Evolutionary conservation across 1,140 invertebrate species (phyloP).

Genomic region (Drosophila takahashii): DNA sequence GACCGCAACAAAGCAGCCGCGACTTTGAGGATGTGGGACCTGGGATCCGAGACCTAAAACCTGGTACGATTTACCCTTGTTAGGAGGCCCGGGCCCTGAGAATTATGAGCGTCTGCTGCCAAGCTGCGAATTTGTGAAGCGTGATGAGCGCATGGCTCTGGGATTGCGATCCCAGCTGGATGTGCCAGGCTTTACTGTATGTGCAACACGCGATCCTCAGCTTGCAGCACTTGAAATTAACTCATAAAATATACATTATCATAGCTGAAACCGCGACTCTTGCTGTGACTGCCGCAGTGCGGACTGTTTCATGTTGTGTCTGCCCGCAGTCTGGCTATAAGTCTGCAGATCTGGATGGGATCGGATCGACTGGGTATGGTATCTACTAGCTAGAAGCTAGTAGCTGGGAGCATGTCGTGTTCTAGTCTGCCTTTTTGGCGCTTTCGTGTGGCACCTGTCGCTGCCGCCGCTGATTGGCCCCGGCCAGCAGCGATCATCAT

Average conservation of each 20-base stretch:
- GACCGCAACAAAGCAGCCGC: constrained; percentile 80
- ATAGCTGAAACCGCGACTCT: constrained; percentile 60
- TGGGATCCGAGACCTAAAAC: constrained; percentile 21
- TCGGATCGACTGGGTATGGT: constrained; percentile 3
- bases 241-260: constrained; percentile 84
- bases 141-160: constrained; percentile 70
- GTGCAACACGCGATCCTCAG: constrained; percentile 68
- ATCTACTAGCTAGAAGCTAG: constrained; percentile 12
- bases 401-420: constrained; percentile 43
- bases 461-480: constrained; percentile 64
- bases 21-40: constrained; percentile 15
- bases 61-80: constrained; percentile 28
- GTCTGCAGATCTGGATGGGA: constrained; percentile 29
- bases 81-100: constrained; percentile 56
- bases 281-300: constrained; percentile 28
- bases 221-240: constrained; percentile 65
- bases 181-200: constrained; percentile 48
- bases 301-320: constrained; percentile 29
- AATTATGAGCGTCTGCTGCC: constrained; percentile 72
- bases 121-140: constrained; percentile 82
- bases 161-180: constrained; percentile 18
- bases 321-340: constrained; percentile 15
- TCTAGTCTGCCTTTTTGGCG: constrained; percentile 75
- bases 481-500: constrained; percentile 56
- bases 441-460: constrained; percentile 77